Percentiles rank a stretch among this genome's conserved stretches.
These are phyloP conservation scores for Sebastes taczanowskii DNA, from an alignment of 2,797 vertebrate genomes.

Conservation along the genomic window DNA sequence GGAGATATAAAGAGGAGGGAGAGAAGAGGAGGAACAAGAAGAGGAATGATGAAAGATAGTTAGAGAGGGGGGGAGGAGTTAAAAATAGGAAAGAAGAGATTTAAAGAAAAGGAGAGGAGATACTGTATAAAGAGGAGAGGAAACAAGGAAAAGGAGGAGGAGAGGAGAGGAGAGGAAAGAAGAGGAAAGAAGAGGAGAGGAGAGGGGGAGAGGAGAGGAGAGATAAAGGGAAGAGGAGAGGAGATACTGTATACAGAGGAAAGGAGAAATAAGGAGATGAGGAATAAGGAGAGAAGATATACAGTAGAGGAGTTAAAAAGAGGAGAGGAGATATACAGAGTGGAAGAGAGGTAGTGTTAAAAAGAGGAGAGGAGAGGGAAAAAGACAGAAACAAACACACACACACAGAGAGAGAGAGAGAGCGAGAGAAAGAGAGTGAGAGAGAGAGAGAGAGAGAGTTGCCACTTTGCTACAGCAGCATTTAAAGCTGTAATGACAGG, in stretches of 20 bases:
- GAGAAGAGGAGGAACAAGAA: not conserved
- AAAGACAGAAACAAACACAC: not conserved
- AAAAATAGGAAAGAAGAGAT: not conserved
- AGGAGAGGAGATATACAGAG: not conserved
- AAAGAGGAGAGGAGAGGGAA: not conserved
- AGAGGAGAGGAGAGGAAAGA: too few species aligned
- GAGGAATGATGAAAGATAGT: not conserved
- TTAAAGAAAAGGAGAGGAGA: not conserved
- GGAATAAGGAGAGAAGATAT: not conserved
- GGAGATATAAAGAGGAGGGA: not conserved
- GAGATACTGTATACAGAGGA: not conserved
- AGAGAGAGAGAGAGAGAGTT: conserved; percentile 21
- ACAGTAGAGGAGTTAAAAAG: not conserved
- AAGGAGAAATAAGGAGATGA: accelerated
- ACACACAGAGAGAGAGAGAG: not conserved
- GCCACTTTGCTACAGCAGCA: conserved; percentile 72
- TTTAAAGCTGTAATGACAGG: conserved; percentile 86
- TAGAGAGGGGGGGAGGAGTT: not conserved
- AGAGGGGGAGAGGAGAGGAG: not conserved
- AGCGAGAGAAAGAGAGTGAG: not conserved
- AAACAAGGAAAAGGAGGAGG: not conserved
- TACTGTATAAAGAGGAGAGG: not conserved
- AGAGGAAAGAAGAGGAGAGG: too few species aligned
- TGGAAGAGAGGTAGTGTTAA: not conserved
- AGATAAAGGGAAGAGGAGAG: too few species aligned